These are phyloP conservation scores for Tyrophagus putrescentiae DNA, from an alignment of 1,140 invertebrate species.

Conservation along the genomic window DNA sequence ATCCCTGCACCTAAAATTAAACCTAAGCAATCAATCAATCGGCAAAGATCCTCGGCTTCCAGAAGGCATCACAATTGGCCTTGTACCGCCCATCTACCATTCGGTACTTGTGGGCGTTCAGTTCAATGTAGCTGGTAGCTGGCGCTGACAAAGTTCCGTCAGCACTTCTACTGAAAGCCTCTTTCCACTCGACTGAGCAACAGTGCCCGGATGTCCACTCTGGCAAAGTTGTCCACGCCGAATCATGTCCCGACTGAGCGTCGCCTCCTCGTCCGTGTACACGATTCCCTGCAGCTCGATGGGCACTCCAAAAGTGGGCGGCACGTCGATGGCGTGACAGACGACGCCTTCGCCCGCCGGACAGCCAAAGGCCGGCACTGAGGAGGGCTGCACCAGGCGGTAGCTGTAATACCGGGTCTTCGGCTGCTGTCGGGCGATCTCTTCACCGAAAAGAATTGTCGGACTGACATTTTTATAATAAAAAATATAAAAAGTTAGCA, in stretches of 20 bases:
- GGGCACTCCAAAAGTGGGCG: not conserved
- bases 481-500: not conserved
- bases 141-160: not conserved
- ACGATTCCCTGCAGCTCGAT: not conserved
- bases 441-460: constrained; percentile 6
- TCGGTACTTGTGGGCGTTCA: not conserved
- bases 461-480: not conserved
- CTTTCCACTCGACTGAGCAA: not conserved
- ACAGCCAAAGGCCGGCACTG: not conserved
- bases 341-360: not conserved
- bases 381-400: not conserved
- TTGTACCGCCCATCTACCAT: not conserved
- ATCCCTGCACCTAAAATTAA: no score
- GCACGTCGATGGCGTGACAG: not conserved
- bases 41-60: not conserved
- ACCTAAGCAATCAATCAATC: no score
- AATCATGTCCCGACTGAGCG: not conserved
- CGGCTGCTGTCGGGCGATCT: not conserved
- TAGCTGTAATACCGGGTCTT: not conserved
- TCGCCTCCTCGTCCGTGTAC: no score
- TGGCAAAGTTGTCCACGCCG: constrained; percentile 1
- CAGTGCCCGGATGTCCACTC: not conserved
- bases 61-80: not conserved
- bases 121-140: not conserved
- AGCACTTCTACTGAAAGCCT: not conserved